phyloP scores from a whole-genome alignment of 2,888 invertebrate species.

The Trachelus stipa region DNA sequence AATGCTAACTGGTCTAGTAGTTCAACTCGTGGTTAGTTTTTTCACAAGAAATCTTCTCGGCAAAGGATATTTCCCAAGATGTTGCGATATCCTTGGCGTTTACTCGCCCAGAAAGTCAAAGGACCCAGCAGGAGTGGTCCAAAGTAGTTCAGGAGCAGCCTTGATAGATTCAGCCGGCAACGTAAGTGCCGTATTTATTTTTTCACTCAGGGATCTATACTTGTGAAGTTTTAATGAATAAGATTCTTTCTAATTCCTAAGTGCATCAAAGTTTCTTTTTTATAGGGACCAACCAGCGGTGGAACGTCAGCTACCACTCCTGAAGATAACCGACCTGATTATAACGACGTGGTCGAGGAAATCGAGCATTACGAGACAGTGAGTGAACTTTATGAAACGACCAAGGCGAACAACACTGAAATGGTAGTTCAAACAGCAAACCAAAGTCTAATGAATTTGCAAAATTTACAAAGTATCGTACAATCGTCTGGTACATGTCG shows the following conservation, averaged over 20 bases:
- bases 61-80: conserved; percentile 58
- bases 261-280: not conserved
- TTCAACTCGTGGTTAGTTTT: conserved; percentile 69
- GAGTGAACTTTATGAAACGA: conserved; percentile 38
- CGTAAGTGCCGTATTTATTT: conserved; percentile 37
- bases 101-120: conserved; percentile 59
- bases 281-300: conserved; percentile 36
- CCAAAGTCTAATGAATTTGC: conserved; percentile 51
- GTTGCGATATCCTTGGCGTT: conserved; percentile 60
- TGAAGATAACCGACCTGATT: conserved; percentile 6
- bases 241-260: not conserved
- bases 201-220: not conserved
- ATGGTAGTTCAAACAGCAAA: conserved; percentile 50
- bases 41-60: conserved; percentile 61
- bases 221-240: not conserved
- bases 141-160: conserved; percentile 62
- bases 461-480: conserved; percentile 49
- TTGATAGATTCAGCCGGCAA: conserved; percentile 59
- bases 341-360: conserved; percentile 14
- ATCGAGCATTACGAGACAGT: conserved; percentile 37
- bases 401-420: not conserved
- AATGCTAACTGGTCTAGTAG: conserved; percentile 72
- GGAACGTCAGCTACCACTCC: not conserved
- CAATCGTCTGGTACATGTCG: conserved; percentile 33
- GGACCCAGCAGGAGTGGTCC: conserved; percentile 57